Evolutionary conservation across 2,113 vertebrate species (phyloP).

Genomic region (Corythornis madagascariensis): DNA sequence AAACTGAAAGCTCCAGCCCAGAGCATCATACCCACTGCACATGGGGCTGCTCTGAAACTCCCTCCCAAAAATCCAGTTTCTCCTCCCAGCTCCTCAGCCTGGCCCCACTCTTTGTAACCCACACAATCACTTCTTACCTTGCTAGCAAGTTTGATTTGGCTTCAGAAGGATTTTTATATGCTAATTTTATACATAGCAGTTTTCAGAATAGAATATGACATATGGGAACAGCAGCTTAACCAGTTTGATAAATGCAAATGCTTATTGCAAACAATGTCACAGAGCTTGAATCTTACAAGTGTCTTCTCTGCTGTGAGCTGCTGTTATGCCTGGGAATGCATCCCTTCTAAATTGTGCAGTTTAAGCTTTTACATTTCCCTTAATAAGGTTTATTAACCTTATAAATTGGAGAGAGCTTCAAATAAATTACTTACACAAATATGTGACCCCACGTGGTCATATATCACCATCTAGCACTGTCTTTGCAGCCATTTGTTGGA

Average conservation of each 20-base stretch:
- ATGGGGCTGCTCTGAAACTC: background rate
- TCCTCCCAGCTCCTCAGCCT: background rate
- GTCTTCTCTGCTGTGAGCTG: background rate
- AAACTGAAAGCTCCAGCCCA: background rate
- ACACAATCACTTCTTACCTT: background rate
- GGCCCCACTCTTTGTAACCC: background rate
- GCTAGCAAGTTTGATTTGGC: background rate
- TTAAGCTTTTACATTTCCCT: background rate
- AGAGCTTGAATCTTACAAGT: background rate
- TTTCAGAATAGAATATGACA: background rate
- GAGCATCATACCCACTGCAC: accelerated
- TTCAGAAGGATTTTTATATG: background rate
- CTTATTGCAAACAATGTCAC: background rate
- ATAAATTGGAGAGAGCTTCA: too few species aligned
- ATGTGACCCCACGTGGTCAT: background rate
- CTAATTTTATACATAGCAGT: background rate
- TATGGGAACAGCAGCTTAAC: conserved; percentile 1
- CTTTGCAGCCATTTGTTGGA: background rate
- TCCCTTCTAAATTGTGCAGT: background rate
- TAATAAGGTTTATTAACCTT: background rate
- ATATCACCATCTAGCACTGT: background rate
- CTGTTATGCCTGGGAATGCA: background rate
- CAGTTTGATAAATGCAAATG: conserved; percentile 7
- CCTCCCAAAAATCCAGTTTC: accelerated
- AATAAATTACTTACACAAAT: too few species aligned